Base-by-base conservation (phyloP, 92 coral and sea anemone species). In the Umimayanthus chanpuru region DNA sequence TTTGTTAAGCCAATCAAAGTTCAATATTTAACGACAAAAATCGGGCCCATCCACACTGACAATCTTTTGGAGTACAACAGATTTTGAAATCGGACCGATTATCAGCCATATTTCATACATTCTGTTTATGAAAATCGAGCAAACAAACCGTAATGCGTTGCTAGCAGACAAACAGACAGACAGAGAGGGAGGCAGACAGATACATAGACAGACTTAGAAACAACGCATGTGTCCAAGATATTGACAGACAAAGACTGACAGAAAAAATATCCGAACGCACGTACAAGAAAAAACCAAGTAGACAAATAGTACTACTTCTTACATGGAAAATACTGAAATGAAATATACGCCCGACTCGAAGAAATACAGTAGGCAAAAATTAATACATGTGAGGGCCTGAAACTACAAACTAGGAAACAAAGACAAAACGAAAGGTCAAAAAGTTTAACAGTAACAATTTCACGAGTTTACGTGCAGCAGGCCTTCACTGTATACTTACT, bases 401-500 rank as follows among this genome's bases (percentile, higher is more conserved):
- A 75, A 7, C n/a, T 2, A 56, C 64, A 56, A 2, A 76, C 70
- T 28, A 20, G 11, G 20, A 28, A 28, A 71, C 23, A 26, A 25
- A 70, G 36, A 70, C 26, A 26, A 70, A 70, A 25, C 18, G 39
- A 20, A 70, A 70, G 38, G 15, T 70, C 6, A 28, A 61, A 61
- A 61, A 61, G 68, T 20, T 14, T 15, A 12, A 53, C 1, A 53
- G 58, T 12, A 53, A 53, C 58, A 53, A 53, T 47, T 47, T 47
- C 8, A 9, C 50, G 11, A 47, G 58, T 53, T 50, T 53, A 53
- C 20, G 58, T 12, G 18, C 58, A 53, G 4, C 58, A 26, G 56
- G 12, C 10, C 26, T 28, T n/a, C n/a, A n/a, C n/a, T n/a, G n/a
- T n/a, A 30, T 43, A 83, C 92, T 77, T 76, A 88, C 94, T 92